These are phyloP conservation scores for Fundulus diaphanus DNA, from an alignment of 2,797 vertebrate species.

Conservation along the genomic window DNA sequence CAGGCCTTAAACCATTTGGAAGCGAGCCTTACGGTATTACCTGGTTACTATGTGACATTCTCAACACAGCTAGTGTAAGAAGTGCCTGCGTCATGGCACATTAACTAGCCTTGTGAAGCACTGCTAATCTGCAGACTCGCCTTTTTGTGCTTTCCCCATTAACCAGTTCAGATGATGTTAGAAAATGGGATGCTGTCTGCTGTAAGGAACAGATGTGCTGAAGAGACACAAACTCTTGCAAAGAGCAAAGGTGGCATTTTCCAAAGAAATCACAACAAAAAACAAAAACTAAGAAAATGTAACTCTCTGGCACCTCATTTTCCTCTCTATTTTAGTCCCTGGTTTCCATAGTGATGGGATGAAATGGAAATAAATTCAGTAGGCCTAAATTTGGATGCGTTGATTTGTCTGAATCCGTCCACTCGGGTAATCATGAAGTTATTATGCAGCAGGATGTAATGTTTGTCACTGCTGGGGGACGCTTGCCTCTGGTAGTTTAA, in stretches of 20 bases:
- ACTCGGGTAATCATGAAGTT: conserved; percentile 60
- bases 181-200: background rate
- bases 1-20: no score
- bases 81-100: background rate
- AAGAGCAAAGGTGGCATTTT: conserved; percentile 12
- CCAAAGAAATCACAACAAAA: conserved; percentile 20
- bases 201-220: background rate
- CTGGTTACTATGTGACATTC: background rate
- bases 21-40: no score
- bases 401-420: conserved; percentile 52
- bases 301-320: conserved; percentile 45
- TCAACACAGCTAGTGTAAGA: background rate
- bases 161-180: background rate
- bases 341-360: conserved; percentile 74
- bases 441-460: conserved; percentile 37
- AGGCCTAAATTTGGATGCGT: conserved; percentile 64
- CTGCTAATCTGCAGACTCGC: background rate
- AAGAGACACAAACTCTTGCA: background rate
- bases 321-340: conserved; percentile 60
- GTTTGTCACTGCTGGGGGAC: conserved; percentile 1
- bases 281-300: background rate
- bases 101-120: no score
- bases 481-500: conserved; percentile 31
- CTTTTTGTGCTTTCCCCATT: background rate
- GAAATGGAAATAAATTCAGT: conserved; percentile 59